These are phyloP conservation scores for Neodiprion virginianus DNA, from an alignment of 1,140 invertebrate genomes.

Conservation along the genomic window DNA sequence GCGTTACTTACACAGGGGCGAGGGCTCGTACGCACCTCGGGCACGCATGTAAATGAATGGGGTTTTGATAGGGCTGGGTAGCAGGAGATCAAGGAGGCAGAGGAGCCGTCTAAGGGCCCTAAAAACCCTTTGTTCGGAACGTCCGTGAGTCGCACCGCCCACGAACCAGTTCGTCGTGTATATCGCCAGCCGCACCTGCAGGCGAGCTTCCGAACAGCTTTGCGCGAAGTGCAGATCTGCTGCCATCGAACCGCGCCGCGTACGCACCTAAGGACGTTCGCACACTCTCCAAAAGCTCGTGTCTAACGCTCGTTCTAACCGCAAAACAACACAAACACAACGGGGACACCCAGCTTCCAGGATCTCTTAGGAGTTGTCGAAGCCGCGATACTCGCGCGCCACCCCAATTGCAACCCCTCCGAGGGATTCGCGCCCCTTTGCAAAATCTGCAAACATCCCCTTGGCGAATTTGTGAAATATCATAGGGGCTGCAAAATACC, in stretches of 20 bases:
- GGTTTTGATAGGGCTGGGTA: constrained; percentile 60
- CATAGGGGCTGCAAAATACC: constrained; percentile 41
- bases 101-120: constrained; percentile 50
- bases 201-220: not conserved
- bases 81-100: constrained; percentile 51
- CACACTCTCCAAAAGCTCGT: not conserved
- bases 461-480: constrained; percentile 31
- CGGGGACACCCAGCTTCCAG: constrained; percentile 46
- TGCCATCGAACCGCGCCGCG: no score
- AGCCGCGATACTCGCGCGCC: no score
- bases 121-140: constrained; percentile 38
- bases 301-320: constrained; percentile 28
- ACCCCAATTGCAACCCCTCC: no score
- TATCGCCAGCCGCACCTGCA: not conserved
- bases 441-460: constrained; percentile 31
- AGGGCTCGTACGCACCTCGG: constrained; percentile 18
- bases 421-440: not conserved
- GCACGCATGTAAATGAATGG: constrained; percentile 55
- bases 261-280: not conserved
- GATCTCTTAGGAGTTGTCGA: constrained; percentile 36
- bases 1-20: constrained; percentile 1
- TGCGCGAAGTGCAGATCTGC: not conserved
- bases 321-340: constrained; percentile 51
- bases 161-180: not conserved
- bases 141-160: not conserved